These are phyloP conservation scores for Botia kubotai DNA, from an alignment of 2,797 vertebrate species.

Conservation along the genomic window DNA sequence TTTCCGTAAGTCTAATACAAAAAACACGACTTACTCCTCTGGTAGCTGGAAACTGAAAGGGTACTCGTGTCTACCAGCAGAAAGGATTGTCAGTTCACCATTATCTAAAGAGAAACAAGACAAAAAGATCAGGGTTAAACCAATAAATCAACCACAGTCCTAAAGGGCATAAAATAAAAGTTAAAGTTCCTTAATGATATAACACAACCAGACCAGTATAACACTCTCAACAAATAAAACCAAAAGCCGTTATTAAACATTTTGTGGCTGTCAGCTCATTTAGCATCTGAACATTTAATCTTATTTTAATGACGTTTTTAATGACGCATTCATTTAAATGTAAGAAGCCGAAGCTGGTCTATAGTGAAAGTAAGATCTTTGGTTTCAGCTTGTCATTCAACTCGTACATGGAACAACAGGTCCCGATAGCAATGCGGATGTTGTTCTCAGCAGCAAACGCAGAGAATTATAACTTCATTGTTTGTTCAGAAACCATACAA, in stretches of 20 bases:
- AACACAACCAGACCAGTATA: not conserved
- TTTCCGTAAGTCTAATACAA: not conserved
- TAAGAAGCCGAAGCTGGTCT: not conserved
- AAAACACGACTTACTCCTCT: slow-evolving; percentile 78
- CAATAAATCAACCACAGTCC: not conserved
- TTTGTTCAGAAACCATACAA: not conserved
- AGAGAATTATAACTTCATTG: not conserved
- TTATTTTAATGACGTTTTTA: no score
- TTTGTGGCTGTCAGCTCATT: not conserved
- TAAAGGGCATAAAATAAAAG: not conserved
- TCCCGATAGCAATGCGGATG: not conserved
- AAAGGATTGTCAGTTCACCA: slow-evolving; percentile 82
- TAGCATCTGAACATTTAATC: not conserved
- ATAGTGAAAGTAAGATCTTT: not conserved
- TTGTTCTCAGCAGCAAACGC: not conserved
- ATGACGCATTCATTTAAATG: not conserved
- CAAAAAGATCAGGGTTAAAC: slow-evolving; percentile 23
- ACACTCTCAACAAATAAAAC: not conserved
- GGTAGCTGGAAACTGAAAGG: slow-evolving; percentile 97
- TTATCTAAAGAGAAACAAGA: slow-evolving; percentile 71
- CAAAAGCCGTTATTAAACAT: not conserved
- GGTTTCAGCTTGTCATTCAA: not conserved
- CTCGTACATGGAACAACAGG: not conserved
- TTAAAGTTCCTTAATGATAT: not conserved
- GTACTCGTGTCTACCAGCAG: slow-evolving; percentile 90